Conservation (phyloP, 2,888 invertebrate species). For the Phyllotreta striolata region DNA sequence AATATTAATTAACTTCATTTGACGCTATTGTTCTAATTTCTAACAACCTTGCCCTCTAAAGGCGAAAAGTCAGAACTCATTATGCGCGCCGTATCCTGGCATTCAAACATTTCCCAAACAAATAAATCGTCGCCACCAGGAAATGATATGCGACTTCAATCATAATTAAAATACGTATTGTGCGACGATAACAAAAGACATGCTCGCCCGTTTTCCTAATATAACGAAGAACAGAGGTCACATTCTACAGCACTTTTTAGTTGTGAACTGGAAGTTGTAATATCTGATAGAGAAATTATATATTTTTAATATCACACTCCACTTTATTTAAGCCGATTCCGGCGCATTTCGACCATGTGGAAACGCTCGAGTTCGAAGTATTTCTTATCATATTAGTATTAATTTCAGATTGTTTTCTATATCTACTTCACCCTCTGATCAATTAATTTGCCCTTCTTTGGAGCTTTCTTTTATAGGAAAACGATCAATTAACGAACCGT, state of each 20-base stretch:
- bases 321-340: neutral
- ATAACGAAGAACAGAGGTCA: conserved; percentile 35
- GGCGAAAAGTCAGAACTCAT: conserved; percentile 45
- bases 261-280: conserved; percentile 6
- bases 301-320: too few species aligned
- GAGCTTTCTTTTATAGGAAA: too few species aligned
- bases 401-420: too few species aligned
- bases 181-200: conserved; percentile 38
- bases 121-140: conserved; percentile 42
- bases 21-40: conserved; percentile 42
- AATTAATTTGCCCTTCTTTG: too few species aligned
- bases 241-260: conserved; percentile 10
- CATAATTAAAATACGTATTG: conserved; percentile 39
- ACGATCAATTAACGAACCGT: too few species aligned
- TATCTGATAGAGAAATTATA: too few species aligned
- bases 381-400: conserved; percentile 2
- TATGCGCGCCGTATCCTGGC: conserved; percentile 42
- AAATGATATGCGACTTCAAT: conserved; percentile 44
- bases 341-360: neutral
- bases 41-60: conserved; percentile 44
- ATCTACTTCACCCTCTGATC: too few species aligned
- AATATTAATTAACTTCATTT: conserved; percentile 24
- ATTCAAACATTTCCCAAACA: conserved; percentile 42
- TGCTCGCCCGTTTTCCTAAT: conserved; percentile 36
- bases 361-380: neutral